These are phyloP conservation scores for Aspidiotus destructor DNA, from an alignment of 2,888 invertebrate genomes.

Conservation along the genomic window DNA sequence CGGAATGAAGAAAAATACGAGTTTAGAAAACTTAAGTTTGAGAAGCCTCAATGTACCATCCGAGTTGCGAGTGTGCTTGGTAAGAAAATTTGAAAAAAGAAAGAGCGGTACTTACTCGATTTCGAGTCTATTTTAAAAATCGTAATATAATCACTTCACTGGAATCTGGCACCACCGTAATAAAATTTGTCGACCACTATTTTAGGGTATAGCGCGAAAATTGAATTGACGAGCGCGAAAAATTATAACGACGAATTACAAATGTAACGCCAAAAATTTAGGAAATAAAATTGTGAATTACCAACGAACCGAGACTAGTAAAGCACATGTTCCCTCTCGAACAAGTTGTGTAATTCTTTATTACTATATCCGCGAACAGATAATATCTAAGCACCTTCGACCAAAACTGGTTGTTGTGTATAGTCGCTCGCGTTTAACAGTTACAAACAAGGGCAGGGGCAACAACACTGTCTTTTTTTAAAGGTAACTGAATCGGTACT, in stretches of 20 bases:
- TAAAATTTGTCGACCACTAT: too few relatives aligned
- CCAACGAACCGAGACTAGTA: neutral
- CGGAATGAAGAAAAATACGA: too few relatives aligned
- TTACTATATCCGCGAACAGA: conserved; percentile 3
- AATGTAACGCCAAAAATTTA: neutral
- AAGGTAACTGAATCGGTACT: conserved; percentile 26
- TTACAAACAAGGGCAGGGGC: conserved; percentile 29
- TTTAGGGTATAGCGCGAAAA: too few relatives aligned
- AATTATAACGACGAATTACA: neutral
- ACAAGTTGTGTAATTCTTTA: conserved; percentile 30
- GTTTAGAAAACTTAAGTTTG: too few relatives aligned
- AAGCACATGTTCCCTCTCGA: conserved; percentile 27
- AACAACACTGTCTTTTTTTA: conserved; percentile 21
- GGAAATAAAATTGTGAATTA: neutral
- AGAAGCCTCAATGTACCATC: too few relatives aligned
- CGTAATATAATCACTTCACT: too few relatives aligned
- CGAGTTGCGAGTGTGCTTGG: too few relatives aligned
- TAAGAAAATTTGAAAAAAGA: too few relatives aligned
- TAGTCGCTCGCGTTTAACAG: conserved; percentile 23
- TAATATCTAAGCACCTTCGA: conserved; percentile 28
- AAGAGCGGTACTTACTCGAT: too few relatives aligned
- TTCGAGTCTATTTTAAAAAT: too few relatives aligned
- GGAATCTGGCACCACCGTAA: too few relatives aligned
- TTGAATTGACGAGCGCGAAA: too few relatives aligned
- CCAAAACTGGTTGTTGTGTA: conserved; percentile 27